Base-by-base conservation (phyloP, 2,888 invertebrate species). In the Zaprionus bogoriensis region DNA sequence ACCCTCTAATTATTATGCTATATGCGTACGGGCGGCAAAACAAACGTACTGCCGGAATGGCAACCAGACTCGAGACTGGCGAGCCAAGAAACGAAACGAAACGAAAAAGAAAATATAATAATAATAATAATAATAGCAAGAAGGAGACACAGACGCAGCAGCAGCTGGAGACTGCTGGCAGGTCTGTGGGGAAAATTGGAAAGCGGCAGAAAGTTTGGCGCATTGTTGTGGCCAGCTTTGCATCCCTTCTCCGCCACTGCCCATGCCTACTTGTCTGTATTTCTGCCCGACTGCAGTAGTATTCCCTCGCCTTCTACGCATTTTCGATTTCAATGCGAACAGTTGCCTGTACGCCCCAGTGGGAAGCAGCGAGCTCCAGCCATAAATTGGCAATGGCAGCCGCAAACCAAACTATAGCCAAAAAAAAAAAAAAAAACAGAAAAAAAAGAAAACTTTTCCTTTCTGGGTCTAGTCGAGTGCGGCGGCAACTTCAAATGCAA, bases 1-100 rank as follows among this genome's bases (percentile, higher is more conserved):
- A 85, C 74, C 68, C 74, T 78, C 82, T 83, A 83, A 83, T 83
- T 83, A 83, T 85, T 83, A 83, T 83, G 82, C 87, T 85, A 61
- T 84, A 87, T 85, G 82, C 82, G 87, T 81, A 66, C 80, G 63
- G 79, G 58, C 59, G 23, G 73, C 82, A 66, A 86, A 80, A 69
- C 80, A 85, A 86, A 80, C 74, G 67, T 63, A 75, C 74, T 61
- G 59, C 39, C 46, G 60, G 39, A 68, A 68, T 55, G 44, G 64
- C 63, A 27, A 47, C 54, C 63, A 76, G 61, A 50, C 54, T 39
- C 19, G 20, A 39, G 20, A 39, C 10, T 23, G 23, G 23, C 3
- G 23, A 23, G 23, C 23, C 4, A 23, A 7, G 27, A 27, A 2
- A 3, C 20, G 10, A n/a, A 41, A 22, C 32, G 61, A 36, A 23